phyloP scores from a whole-genome alignment of 2,888 invertebrate genomes.

The Dermolepida albohirtum region DNA sequence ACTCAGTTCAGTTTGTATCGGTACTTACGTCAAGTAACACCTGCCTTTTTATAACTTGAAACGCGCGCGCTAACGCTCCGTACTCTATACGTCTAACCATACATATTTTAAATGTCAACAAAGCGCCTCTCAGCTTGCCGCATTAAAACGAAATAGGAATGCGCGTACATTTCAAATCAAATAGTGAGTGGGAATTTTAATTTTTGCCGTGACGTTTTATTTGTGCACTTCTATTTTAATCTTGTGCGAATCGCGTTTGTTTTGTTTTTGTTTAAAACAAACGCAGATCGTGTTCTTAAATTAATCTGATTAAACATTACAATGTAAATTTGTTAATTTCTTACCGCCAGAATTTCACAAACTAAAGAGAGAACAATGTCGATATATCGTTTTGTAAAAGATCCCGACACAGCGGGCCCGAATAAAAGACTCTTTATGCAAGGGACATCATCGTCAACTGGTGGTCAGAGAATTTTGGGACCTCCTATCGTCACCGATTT shows the following conservation, averaged over 20 bases:
- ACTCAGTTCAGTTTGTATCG: conserved; percentile 57
- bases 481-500: conserved; percentile 62
- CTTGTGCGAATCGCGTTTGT: too few relatives aligned
- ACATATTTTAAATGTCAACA: conserved; percentile 34
- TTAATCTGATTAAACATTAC: background rate
- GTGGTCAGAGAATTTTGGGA: conserved; percentile 50
- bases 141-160: too few relatives aligned
- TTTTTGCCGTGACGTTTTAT: too few relatives aligned
- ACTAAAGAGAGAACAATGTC: conserved; percentile 50
- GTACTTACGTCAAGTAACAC: conserved; percentile 64
- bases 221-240: too few relatives aligned
- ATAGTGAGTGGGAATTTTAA: too few relatives aligned
- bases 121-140: conserved; percentile 6
- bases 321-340: conserved; percentile 1
- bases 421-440: conserved; percentile 81
- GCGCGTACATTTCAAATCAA: too few relatives aligned
- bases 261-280: background rate
- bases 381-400: conserved; percentile 81
- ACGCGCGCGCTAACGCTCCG: conserved; percentile 1
- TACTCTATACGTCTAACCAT: conserved; percentile 34
- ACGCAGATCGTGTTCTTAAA: conserved; percentile 1
- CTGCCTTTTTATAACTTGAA: conserved; percentile 49
- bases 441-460: conserved; percentile 63
- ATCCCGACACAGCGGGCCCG: conserved; percentile 69
- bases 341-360: background rate